A percentile compares a stretch with the other conserved stretches of the same genome.
These are phyloP conservation scores for Agrotis clavis DNA, from an alignment of 2,888 invertebrate species.

Conservation along the genomic window DNA sequence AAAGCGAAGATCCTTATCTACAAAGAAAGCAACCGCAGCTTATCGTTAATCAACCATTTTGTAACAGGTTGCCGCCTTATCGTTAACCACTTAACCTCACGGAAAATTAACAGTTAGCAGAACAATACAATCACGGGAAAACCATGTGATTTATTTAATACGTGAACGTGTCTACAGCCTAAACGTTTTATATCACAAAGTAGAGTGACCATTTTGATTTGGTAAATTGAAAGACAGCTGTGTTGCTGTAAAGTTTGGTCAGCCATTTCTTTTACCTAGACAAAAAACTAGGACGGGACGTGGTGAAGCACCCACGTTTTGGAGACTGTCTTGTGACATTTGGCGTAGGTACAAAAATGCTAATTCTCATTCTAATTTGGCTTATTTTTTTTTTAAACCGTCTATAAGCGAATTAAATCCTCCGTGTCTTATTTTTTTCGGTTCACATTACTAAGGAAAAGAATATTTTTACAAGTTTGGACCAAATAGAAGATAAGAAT, in stretches of 20 bases:
- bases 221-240: neutral
- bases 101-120: slow-evolving; percentile 36
- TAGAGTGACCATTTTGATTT: neutral
- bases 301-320: neutral
- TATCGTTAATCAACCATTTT: slow-evolving; percentile 22
- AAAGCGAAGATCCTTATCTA: slow-evolving; percentile 9
- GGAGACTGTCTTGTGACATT: neutral
- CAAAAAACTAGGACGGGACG: neutral
- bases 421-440: too few species aligned
- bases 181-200: slow-evolving; percentile 13
- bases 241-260: neutral
- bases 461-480: too few species aligned
- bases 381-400: neutral
- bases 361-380: neutral
- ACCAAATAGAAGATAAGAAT: too few species aligned
- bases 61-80: slow-evolving; percentile 39
- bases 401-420: too few species aligned
- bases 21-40: slow-evolving; percentile 8
- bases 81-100: slow-evolving; percentile 27
- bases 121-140: slow-evolving; percentile 50
- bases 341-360: neutral
- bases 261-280: neutral
- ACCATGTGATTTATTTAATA: neutral
- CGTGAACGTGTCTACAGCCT: slow-evolving; percentile 9
- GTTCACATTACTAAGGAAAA: too few species aligned